A percentile compares a stretch with the other conserved stretches of the same genome.
These are phyloP conservation scores for Entomyzon cyanotis DNA, from an alignment of 2,113 vertebrate species.

Conservation along the genomic window DNA sequence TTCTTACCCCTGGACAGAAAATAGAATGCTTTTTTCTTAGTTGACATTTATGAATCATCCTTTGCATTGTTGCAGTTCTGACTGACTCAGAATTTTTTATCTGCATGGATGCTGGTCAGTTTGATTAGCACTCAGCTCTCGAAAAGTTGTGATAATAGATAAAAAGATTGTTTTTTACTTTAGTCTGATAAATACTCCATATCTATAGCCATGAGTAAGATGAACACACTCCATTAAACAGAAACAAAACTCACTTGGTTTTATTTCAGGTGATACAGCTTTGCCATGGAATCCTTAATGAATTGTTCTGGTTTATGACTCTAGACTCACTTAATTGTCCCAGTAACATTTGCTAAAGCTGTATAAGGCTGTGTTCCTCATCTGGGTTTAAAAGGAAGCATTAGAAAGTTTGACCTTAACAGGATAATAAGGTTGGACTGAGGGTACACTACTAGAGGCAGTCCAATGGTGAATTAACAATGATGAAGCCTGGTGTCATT, in stretches of 20 bases:
- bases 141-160: neutral
- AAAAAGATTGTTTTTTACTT: neutral
- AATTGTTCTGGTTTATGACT: neutral
- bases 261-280: neutral
- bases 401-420: neutral
- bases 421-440: neutral
- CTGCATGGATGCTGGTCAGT: neutral
- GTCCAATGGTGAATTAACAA: neutral
- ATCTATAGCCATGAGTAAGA: fast-evolving
- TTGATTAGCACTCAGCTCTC: neutral
- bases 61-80: neutral
- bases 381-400: neutral
- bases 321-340: neutral
- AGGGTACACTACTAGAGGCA: neutral
- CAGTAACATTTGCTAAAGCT: neutral
- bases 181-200: neutral
- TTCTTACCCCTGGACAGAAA: neutral
- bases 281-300: neutral
- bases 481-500: neutral
- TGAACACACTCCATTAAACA: neutral
- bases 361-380: neutral
- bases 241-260: neutral
- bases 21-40: neutral
- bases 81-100: neutral
- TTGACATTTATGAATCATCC: neutral